Evolutionary conservation across 2,888 invertebrate species (phyloP), one percentile per base, ranked within the genome.

Genomic region (Leptarthrus brevirostris): DNA sequence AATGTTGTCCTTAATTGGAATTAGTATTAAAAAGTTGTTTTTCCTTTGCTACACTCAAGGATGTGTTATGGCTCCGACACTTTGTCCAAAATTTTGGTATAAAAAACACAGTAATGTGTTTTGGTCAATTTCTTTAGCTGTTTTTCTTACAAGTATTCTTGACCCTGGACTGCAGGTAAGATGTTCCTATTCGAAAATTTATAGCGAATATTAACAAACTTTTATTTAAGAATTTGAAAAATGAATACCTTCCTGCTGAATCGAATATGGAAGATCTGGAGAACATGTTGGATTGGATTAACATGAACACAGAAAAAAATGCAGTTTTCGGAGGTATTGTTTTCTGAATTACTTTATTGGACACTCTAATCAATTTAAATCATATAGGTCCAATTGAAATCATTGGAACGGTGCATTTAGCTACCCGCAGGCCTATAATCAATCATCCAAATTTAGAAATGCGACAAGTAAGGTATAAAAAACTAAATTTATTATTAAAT

Each of bases 361-460:
- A 18, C 20, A 52, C 20, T 6, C 14, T 6, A 18, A 3, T 20
- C 20, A 1, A 52, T 18, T n/a, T 52, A 3, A 24, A 1, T 36
- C 3, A 54, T 74, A 70, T 22, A 82, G 95, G 95, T 3, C 92
- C 95, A 56, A 92, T 95, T 90, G 93, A 95, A 0, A 87, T 94
- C 0, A 91, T 93, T 88, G 94, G 95, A 8, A 90, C 92, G 44
- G 87, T 96, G 12, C 89, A 95, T 86, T 84, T 96, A 72, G 89
- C 91, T 10, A 92, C 95, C 0, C 85, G 89, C 5, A 86, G 95
- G 26, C 92, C 95, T 0, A 90, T 96, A 56, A 91, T 94, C 0
- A 92, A 94, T 77, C 95, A 96, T 84, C 95, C 96, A 0, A 95
- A 95, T 81, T 93, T 95, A 81, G 96, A 96, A 82, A 91, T 93